Evolutionary conservation across 2,888 invertebrate genomes (phyloP), one percentile per base, ranked within the genome.

Genomic region (Neoascia interrupta): DNA sequence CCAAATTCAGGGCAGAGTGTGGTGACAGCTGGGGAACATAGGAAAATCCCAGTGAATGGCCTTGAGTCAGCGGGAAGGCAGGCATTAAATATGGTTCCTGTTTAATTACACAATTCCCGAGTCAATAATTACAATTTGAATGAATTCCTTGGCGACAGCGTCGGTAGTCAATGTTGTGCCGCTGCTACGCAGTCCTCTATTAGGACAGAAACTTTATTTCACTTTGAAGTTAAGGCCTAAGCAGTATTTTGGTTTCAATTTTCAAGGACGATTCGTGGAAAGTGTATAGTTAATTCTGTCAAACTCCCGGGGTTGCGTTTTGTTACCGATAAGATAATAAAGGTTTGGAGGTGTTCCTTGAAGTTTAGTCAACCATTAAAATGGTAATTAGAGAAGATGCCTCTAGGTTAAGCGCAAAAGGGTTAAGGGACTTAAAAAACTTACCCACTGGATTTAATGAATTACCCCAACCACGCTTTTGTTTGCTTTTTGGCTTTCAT

Each of bases 51-150:
- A 45, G n/a, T 21, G 19, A 54, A 45, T 45, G 18, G 54, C 23
- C 53, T 13, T 19, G 4, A 37, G 56, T 11, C 8, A 5, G 23
- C 47, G 1, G 16, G 15, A 10, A 19, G 28, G 39, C 39, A 10
- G 28, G 39, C 39, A 49, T 39, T 49, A 41, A 51, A 63, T 28
- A 63, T 28, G 16, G 15, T 41, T 51, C 26, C n/a, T n/a, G 23
- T 60, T 58, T 69, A 69, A 49, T 58, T 69, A 60, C 39, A 58
- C 41, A 51, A 51, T 39, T 58, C 23, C 49, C 6, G 58, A 58
- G 69, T 60, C 69, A 69, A 69, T 69, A 69, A 60, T 36, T 58
- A 47, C 34, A 26, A 26, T 36, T 36, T 36, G 41, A 60, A 21
- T 60, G 51, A 36, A 41, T 34, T 58, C 36, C 47, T 45, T 31